Base-by-base conservation (phyloP, 64 coral and sea anemone species). In the Montipora cactus region DNA sequence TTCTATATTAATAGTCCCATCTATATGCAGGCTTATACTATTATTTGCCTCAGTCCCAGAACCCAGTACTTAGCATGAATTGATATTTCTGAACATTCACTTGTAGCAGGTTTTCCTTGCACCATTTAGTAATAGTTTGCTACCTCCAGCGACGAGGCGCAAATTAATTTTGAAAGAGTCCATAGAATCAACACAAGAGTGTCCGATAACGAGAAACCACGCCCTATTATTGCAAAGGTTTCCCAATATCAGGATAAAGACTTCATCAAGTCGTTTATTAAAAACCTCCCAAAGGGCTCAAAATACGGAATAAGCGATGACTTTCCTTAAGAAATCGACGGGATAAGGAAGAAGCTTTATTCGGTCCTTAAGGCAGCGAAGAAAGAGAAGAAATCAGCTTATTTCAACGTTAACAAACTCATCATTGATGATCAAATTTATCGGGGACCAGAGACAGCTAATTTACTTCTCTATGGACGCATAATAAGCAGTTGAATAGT, bases 291-390 rank as follows among this genome's bases (percentile, higher is more conserved):
- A 46, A 79, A 79, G 4, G 78, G 78, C 13, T 48, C 78, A 21
- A 79, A 79, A 79, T 20, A 50, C 5, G 78, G 78, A 15, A 57
- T 49, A 49, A 79, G 2, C 28, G 78, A 79, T 12, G 78, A 79
- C 28, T 79, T 2, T 28, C 78, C 78, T 6, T 19, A 48, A 19
- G 78, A 79, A 57, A 47, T 79, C 12, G 78, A 79, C 52, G 78
- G 1, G 15, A 25, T 79, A 19, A 79, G 22, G 52, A 79, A 79
- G 19, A 79, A 79, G 44, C 78, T 79, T 20, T 79, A 79, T 28
- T 45, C 78, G 7, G 78, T 79, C 0, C 52, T 79, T 11, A 79
- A 79, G 21, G 0, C 28, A 79, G 44, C 28, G 28, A 28, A 28
- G 28, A 44, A 47, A 19, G 78, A 79, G 47, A 79, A 79, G 78